Evolutionary conservation across 2,113 vertebrate species (phyloP).

Genomic region (Nyctereutes procyonoides): DNA sequence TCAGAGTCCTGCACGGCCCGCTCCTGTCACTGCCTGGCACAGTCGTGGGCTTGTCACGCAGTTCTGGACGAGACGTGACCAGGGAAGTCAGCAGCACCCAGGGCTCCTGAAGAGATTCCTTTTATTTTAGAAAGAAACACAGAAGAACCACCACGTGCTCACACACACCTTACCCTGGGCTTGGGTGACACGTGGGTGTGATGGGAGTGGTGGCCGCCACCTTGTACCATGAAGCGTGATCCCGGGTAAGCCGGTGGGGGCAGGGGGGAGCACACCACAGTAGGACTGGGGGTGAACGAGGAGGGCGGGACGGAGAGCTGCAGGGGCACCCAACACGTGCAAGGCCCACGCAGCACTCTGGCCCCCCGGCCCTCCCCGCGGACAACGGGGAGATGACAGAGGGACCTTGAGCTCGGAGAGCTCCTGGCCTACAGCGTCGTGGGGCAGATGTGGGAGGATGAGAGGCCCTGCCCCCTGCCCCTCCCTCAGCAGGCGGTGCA

Average conservation of each 20-base stretch:
- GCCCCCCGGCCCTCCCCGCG: neutral
- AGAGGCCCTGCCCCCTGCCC: no score
- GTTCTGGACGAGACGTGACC: neutral
- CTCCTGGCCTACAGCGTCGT: neutral
- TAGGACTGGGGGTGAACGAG: neutral
- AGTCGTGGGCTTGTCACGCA: neutral
- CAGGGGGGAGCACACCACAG: neutral
- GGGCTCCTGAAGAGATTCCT: neutral
- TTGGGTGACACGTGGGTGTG: neutral
- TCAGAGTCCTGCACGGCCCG: no score
- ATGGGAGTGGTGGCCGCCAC: neutral
- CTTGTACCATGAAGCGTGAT: neutral
- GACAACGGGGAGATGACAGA: neutral
- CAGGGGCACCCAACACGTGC: neutral
- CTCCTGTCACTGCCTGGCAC: no score
- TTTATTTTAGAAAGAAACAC: neutral
- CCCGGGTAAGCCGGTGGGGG: neutral
- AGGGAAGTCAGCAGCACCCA: neutral
- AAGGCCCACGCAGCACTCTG: neutral
- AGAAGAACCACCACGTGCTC: neutral
- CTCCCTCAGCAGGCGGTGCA: neutral
- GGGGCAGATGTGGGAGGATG: neutral
- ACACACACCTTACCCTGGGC: neutral
- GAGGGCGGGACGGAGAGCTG: neutral
- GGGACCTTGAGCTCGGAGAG: neutral